These are phyloP conservation scores for Oreochromis grahami DNA, from an alignment of 2,797 vertebrate species.

Conservation along the genomic window DNA sequence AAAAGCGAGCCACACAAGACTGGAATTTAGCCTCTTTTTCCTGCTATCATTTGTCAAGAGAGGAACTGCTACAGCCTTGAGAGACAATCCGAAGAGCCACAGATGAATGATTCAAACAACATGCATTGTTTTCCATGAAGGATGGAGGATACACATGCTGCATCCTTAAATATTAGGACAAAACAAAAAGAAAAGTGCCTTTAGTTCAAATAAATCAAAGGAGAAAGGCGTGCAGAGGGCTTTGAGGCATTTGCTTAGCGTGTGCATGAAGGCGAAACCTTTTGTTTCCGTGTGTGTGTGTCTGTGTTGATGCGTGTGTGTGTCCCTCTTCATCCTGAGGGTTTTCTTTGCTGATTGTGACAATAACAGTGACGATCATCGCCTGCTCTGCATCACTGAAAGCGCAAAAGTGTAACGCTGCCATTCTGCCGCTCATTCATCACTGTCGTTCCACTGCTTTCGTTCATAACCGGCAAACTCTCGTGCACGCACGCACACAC, in stretches of 20 bases:
- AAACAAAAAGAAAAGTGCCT: constrained; percentile 1
- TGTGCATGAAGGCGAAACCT: background rate
- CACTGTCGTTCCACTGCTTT: constrained; percentile 46
- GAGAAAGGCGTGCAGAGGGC: background rate
- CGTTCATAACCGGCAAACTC: background rate
- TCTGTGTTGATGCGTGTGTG: background rate
- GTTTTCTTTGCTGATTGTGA: constrained; percentile 54
- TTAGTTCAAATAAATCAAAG: constrained; percentile 31
- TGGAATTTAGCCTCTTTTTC: constrained; percentile 31
- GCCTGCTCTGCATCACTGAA: constrained; percentile 44
- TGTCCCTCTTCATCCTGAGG: constrained; percentile 11
- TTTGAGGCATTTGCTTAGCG: background rate
- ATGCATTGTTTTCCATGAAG: constrained; percentile 43
- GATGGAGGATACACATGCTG: constrained; percentile 22
- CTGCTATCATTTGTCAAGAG: constrained; percentile 40
- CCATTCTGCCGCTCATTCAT: constrained; percentile 62
- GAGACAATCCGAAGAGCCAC: constrained; percentile 52
- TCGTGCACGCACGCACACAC: background rate
- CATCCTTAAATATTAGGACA: constrained; percentile 36
- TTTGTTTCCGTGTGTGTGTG: background rate
- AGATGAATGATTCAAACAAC: constrained; percentile 60
- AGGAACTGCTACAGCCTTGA: constrained; percentile 56
- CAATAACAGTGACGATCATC: constrained; percentile 58
- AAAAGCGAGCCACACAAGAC: constrained; percentile 25
- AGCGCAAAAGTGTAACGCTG: constrained; percentile 34